Evolutionary conservation across 1,140 invertebrate genomes (phyloP), one percentile per base, ranked within the genome.

Genomic region (Patella vulgata): DNA sequence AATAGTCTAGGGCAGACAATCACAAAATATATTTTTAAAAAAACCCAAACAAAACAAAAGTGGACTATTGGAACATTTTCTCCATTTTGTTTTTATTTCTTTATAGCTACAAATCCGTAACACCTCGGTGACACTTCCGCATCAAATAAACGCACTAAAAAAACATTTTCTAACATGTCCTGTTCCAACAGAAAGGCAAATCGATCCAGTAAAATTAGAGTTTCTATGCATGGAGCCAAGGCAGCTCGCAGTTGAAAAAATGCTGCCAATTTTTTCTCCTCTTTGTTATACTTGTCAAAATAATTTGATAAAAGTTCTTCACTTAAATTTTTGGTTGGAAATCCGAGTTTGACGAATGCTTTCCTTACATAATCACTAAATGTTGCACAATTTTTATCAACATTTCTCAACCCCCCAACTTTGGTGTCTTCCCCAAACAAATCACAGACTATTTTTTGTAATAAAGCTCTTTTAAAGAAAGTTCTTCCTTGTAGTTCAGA

Each of bases 81-180:
- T n/a, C n/a, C n/a, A n/a, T n/a, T n/a, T n/a, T n/a, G n/a, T n/a
- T n/a, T n/a, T n/a, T n/a, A 54, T 23, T 46, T 33, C 48, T 77
- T 77, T 17, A 63, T 60, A 11, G 77, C 70, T 42, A 81, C 42
- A 53, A 81, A 69, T 9, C 63, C 75, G 68, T 77, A 76, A 48
- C 79, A 81, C 51, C 79, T 60, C 25, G 79, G 79, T 9, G 79
- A 81, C 8, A 56, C 70, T 9, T 78, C 70, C 25, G 78, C 78
- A 50, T 81, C 69, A 76, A 80, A 81, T 40, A 80, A 44, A 23
- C 71, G 63, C 1, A 74, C 63, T 17, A 80, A 23, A 46, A 66
- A 60, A 0, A 65, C 76, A 54, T 71, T 56, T 12, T 48, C n/a
- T 11, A 71, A 56, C 56, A 47, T 64, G 0, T 67, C 68, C 73